phyloP scores from a whole-genome alignment of 2,797 vertebrate species.

The Pteronotus mesoamericanus region DNA sequence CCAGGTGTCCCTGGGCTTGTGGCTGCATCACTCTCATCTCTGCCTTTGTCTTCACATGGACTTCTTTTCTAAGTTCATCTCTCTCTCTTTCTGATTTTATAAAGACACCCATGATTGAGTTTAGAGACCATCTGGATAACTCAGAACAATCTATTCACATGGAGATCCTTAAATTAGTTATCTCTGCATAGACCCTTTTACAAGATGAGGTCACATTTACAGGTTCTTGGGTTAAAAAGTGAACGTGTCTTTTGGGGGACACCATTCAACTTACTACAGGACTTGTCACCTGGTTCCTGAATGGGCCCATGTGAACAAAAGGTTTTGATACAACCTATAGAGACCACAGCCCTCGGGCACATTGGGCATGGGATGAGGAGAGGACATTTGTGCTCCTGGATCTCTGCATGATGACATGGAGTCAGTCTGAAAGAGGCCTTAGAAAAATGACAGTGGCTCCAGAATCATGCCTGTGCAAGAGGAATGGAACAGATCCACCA shows the following conservation, averaged over 20 bases:
- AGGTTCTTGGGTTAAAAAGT: accelerated
- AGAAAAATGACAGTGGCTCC: accelerated
- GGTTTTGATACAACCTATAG: accelerated
- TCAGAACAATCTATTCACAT: too few relatives aligned
- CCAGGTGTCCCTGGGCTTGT: accelerated
- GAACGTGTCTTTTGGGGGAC: accelerated
- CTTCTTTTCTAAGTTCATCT: neutral
- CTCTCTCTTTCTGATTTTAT: neutral
- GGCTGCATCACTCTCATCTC: accelerated
- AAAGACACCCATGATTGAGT: neutral
- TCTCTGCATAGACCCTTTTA: neutral
- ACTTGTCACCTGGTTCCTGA: accelerated
- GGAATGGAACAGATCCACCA: accelerated
- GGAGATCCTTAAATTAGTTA: too few relatives aligned
- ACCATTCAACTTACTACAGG: accelerated
- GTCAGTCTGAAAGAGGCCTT: neutral
- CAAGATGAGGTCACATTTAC: accelerated
- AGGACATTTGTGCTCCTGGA: accelerated
- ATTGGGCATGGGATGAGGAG: accelerated
- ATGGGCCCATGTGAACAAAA: neutral
- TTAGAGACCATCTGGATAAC: neutral
- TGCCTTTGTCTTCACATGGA: accelerated
- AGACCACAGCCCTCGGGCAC: accelerated
- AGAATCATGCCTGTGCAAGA: accelerated
- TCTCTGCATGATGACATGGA: accelerated